Evolutionary conservation across 2,113 vertebrate genomes (phyloP).

Genomic region (Smithornis capensis): DNA sequence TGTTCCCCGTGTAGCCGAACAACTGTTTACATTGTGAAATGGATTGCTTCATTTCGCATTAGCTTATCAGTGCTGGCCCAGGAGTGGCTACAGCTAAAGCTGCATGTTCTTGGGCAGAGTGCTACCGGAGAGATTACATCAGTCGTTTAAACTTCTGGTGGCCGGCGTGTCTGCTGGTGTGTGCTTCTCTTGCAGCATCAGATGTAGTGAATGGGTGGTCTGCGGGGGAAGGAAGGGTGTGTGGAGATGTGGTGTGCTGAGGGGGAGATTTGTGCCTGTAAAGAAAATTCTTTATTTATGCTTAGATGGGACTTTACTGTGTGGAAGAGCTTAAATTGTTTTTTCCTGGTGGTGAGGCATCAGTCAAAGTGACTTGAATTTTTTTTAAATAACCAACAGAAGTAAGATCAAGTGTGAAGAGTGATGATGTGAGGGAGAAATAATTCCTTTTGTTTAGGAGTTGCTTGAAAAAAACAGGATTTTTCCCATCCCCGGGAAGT

Average conservation of each 20-base stretch:
- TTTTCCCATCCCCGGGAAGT: neutral
- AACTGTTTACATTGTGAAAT: neutral
- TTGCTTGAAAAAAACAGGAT: neutral
- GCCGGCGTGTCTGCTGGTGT: neutral
- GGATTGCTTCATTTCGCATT: neutral
- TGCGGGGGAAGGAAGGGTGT: rapidly evolving
- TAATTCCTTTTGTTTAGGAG: neutral
- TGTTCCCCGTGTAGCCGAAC: neutral
- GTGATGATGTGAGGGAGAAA: neutral
- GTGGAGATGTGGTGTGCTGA: neutral
- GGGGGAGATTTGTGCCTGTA: neutral
- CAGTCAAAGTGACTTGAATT: neutral
- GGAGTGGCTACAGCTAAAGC: neutral
- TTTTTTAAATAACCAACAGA: neutral
- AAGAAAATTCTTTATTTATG: neutral
- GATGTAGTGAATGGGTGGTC: too few species aligned
- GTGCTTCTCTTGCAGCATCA: neutral
- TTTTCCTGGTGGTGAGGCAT: neutral
- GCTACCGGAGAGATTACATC: neutral
- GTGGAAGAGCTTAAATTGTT: neutral
- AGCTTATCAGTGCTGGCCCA: neutral
- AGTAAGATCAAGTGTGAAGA: neutral
- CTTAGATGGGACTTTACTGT: neutral
- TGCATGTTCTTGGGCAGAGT: neutral
- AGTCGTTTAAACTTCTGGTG: neutral